Evolutionary conservation across 2,113 vertebrate species (phyloP), one percentile per base, ranked within the genome.

Genomic region (Gasterosteus nipponicus): DNA sequence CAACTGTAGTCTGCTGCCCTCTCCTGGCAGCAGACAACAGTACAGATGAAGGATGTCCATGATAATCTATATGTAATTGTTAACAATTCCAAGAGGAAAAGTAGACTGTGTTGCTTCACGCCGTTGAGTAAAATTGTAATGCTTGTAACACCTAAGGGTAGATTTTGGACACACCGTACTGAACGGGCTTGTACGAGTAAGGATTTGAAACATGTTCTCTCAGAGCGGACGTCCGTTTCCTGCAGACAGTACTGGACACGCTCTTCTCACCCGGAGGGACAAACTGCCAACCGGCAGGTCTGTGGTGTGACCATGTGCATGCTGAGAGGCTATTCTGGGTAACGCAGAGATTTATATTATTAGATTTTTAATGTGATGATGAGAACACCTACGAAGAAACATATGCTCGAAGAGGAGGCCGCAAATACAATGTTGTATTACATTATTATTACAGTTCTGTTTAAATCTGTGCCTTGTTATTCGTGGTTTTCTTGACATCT

Each of bases 271-370:
- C 85, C 80, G 68, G 82, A 87, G 80, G 79, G 82, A 26, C 62
- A 22, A 4, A 66, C 2, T 62, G 77, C 87, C 88, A 89, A 84
- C 86, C 89, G 86, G 87, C 83, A 89, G 82, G 78, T 70, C 73
- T 65, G 73, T 22, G 56, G 66, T 69, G 75, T 44, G 49, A 87
- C 68, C 19, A 73, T 60, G 4, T 9, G 11, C 75, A 68, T 66
- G 69, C 74, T 75, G 69, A 26, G 81, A 84, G 70, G 73, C 72
- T 87, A 84, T 87, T 84, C 77, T 89, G 57, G 47, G 70, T 19
- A 42, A 77, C 70, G 61, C 31, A 7, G 22, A 57, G 70, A 67
- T 62, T 77, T 44, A 54, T 64, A 38, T 63, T 70, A 69, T 80
- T 72, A 71, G 57, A 58, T 47, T 42, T 16, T 75, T 44, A 72